phyloP scores from a whole-genome alignment of 2,797 vertebrate genomes.

The Pantherophis vulpinus region DNA sequence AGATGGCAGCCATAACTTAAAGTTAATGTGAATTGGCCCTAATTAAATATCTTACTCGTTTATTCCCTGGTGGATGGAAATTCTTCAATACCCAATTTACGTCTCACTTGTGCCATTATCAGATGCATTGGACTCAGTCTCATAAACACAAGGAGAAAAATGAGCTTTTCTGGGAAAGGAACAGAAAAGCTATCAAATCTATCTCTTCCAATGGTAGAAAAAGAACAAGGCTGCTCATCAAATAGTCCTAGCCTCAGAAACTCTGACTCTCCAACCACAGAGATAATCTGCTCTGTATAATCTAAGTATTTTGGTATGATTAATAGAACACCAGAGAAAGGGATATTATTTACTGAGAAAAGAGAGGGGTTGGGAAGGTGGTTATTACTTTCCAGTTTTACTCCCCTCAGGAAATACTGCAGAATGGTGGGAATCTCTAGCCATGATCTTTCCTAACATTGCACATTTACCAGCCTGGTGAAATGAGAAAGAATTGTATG shows the following conservation, averaged over 20 bases:
- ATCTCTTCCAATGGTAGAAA: conserved; percentile 23
- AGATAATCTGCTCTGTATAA: conserved; percentile 57
- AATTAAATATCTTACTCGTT: neutral
- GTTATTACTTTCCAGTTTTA: conserved; percentile 62
- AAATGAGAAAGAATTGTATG: neutral
- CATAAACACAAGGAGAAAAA: neutral
- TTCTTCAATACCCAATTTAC: neutral
- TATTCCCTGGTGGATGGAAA: neutral
- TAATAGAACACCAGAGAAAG: conserved; percentile 48
- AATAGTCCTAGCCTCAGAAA: conserved; percentile 45
- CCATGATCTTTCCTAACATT: conserved; percentile 46
- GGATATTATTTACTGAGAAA: conserved; percentile 62
- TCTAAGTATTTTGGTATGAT: conserved; percentile 55
- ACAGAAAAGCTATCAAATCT: conserved; percentile 32
- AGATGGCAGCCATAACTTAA: neutral
- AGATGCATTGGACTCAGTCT: neutral
- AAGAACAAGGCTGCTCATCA: conserved; percentile 46
- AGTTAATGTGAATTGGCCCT: neutral
- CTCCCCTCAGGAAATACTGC: conserved; percentile 52
- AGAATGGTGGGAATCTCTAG: conserved; percentile 58
- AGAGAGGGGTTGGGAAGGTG: conserved; percentile 58
- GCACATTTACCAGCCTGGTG: conserved; percentile 32
- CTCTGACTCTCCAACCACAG: conserved; percentile 45
- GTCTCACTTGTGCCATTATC: neutral
- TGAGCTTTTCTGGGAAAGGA: neutral